Percentiles rank a stretch among this genome's conserved stretches.
Evolutionary conservation across 2,888 invertebrate species (phyloP).

Genomic region (Didymodactylos carnosus): DNA sequence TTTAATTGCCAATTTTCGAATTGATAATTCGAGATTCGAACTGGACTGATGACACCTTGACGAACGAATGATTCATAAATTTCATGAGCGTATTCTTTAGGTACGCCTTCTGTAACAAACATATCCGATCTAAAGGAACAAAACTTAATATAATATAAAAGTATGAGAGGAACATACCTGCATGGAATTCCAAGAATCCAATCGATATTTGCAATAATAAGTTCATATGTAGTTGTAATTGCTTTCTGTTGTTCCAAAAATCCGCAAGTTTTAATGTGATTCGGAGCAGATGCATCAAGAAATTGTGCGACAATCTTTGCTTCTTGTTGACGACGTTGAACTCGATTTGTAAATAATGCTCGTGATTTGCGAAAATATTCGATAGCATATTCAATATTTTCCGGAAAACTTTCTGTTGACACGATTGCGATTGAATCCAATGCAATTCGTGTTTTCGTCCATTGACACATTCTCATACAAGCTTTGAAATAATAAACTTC

Average conservation of each 20-base stretch:
- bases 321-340: neutral
- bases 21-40: neutral
- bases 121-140: neutral
- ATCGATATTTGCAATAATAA: neutral
- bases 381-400: neutral
- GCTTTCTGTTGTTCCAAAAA: neutral
- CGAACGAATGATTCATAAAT: neutral
- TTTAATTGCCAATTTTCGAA: neutral
- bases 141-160: no score
- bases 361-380: neutral
- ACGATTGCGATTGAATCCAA: neutral
- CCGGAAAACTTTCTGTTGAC: neutral
- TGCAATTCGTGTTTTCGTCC: no score
- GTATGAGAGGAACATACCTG: no score
- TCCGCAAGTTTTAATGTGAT: neutral
- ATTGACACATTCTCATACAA: neutral
- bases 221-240: neutral
- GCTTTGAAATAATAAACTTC: neutral
- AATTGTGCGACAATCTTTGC: neutral
- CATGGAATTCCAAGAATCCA: neutral
- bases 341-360: neutral
- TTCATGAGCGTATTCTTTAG: neutral
- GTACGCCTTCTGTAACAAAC: neutral
- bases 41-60: neutral
- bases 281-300: neutral